phyloP scores from a whole-genome alignment of 1,140 invertebrate genomes.

The Hyles vespertilio region DNA sequence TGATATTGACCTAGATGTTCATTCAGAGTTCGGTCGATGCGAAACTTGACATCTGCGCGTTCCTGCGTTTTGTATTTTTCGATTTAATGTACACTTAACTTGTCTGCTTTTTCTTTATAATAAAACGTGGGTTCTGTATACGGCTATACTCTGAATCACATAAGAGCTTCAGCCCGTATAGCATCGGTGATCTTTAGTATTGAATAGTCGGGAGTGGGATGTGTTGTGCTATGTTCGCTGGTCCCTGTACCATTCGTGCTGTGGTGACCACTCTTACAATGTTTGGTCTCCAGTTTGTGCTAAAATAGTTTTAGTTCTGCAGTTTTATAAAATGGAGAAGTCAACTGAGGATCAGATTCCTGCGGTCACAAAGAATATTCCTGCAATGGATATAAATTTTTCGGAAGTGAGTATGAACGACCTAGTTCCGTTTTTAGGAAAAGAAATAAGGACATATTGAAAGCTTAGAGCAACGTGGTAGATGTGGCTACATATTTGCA shows the following conservation, averaged over 20 bases:
- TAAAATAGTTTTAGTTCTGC: constrained; percentile 28
- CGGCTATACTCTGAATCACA: constrained; percentile 5
- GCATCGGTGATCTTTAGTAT: background rate
- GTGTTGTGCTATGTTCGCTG: constrained; percentile 36
- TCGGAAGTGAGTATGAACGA: constrained; percentile 49
- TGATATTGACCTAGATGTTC: constrained; percentile 75
- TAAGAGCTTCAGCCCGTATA: background rate
- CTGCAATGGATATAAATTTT: constrained; percentile 54
- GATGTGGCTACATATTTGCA: too few relatives aligned
- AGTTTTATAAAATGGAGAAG: constrained; percentile 31
- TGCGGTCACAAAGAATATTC: constrained; percentile 46
- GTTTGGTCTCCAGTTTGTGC: constrained; percentile 19
- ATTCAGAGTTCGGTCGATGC: constrained; percentile 75
- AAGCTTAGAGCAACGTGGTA: too few relatives aligned
- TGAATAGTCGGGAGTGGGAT: constrained; percentile 29
- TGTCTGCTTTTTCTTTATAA: constrained; percentile 23
- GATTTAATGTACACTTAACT: constrained; percentile 58
- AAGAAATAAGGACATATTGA: too few relatives aligned
- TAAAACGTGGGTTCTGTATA: constrained; percentile 6
- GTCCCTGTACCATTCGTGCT: constrained; percentile 27
- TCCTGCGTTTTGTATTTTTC: constrained; percentile 67
- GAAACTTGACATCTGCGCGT: constrained; percentile 74
- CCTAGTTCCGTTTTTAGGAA: background rate
- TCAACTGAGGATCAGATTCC: constrained; percentile 36
- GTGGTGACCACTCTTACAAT: constrained; percentile 33